phyloP scores from a whole-genome alignment of 2,797 vertebrate genomes.

The Anolis apletophallus region DNA sequence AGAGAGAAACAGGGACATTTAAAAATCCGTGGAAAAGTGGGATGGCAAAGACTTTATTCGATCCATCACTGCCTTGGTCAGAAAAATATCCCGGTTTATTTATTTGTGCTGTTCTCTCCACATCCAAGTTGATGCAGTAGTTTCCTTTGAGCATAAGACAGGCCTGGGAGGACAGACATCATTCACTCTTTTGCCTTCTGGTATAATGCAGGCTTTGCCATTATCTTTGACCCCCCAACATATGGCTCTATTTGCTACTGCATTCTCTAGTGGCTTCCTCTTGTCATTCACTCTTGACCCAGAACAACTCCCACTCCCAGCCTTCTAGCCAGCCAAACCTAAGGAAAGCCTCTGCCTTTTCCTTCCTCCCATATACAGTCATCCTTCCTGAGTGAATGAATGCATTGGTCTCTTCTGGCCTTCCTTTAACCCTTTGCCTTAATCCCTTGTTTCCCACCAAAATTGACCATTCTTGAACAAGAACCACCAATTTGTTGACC shows the following conservation, averaged over 20 bases:
- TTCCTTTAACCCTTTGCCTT: background rate
- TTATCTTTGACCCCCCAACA: background rate
- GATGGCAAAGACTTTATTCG: too few species aligned
- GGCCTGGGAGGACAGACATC: too few species aligned
- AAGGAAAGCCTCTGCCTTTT: constrained; percentile 9
- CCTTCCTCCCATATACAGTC: background rate
- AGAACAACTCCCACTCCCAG: background rate
- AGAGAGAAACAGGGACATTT: too few species aligned
- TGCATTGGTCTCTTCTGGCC: background rate
- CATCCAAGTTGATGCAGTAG: background rate
- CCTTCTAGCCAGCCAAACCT: background rate
- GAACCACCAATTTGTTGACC: background rate
- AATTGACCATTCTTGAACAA: background rate
- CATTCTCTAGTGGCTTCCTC: background rate
- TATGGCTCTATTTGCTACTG: background rate
- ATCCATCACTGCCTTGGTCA: too few species aligned
- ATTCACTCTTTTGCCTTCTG: background rate
- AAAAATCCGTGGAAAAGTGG: too few species aligned
- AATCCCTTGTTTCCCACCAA: background rate
- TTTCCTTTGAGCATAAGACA: background rate
- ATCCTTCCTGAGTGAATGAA: background rate
- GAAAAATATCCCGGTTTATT: background rate
- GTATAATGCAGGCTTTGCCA: background rate
- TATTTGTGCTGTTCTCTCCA: background rate
- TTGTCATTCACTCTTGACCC: background rate